Evolutionary conservation across 2,797 vertebrate species (phyloP).

Genomic region (Parauchenoglanis punctatus): DNA sequence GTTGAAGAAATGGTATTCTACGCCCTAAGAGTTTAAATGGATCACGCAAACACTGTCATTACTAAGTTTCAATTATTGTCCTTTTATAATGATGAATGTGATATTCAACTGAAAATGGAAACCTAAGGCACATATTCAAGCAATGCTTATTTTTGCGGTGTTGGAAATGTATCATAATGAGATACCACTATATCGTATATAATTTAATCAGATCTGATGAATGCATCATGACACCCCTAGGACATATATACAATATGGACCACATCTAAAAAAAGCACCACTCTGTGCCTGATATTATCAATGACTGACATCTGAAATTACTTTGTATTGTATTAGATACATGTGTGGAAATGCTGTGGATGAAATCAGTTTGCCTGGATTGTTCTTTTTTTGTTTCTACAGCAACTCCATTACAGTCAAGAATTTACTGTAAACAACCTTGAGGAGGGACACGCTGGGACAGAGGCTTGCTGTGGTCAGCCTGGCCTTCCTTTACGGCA

Average conservation of each 20-base stretch:
- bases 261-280: background rate
- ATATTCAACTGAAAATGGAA: background rate
- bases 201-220: background rate
- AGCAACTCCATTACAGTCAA: slow-evolving; percentile 83
- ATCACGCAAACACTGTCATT: background rate
- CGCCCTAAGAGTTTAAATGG: background rate
- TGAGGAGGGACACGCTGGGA: slow-evolving; percentile 91
- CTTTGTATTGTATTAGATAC: background rate
- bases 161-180: background rate
- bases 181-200: background rate
- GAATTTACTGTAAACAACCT: slow-evolving; percentile 94
- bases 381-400: background rate
- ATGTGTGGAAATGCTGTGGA: background rate
- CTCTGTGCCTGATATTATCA: background rate
- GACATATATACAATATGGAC: background rate
- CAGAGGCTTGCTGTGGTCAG: slow-evolving; percentile 87
- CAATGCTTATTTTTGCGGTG: background rate
- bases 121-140: background rate
- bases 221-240: background rate
- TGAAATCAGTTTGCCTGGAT: background rate
- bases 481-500: slow-evolving; percentile 81
- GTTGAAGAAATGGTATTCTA: too few species aligned
- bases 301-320: background rate
- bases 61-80: background rate
- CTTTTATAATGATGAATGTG: background rate